phyloP scores from a whole-genome alignment of 2,888 invertebrate species.

The Neocrepidodera transversa region DNA sequence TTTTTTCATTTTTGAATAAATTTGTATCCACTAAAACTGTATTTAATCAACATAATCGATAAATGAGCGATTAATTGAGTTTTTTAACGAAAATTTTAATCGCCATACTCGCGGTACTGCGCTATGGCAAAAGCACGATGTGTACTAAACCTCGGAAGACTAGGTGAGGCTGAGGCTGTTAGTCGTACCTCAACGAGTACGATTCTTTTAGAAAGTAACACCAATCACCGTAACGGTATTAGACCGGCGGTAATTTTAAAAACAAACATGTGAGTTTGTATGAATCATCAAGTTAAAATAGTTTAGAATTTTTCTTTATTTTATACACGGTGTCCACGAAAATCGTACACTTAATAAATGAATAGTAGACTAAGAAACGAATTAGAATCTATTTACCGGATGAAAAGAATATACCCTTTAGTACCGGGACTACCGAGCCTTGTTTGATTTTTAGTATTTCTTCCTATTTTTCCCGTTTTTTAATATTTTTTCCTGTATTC shows the following conservation, averaged over 20 bases:
- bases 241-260: constrained; percentile 34
- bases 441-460: too few species aligned
- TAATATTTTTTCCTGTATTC: too few species aligned
- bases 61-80: neutral
- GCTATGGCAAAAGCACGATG: constrained; percentile 41
- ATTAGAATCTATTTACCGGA: too few species aligned
- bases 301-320: too few species aligned
- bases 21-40: neutral
- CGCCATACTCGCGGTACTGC: constrained; percentile 41
- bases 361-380: too few species aligned
- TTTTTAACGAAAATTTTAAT: constrained; percentile 22
- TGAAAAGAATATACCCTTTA: too few species aligned
- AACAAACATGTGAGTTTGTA: constrained; percentile 7
- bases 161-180: constrained; percentile 35
- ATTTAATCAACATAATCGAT: neutral
- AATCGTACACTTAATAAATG: too few species aligned
- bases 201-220: constrained; percentile 43
- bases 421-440: too few species aligned
- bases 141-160: constrained; percentile 39
- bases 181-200: constrained; percentile 32
- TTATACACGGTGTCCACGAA: too few species aligned
- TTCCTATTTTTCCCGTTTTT: too few species aligned
- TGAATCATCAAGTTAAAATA: too few species aligned
- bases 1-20: constrained; percentile 6
- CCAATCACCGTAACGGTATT: constrained; percentile 31